Base-by-base conservation (phyloP, 2,113 vertebrate genomes). In the Ctenodactylus gundi region DNA sequence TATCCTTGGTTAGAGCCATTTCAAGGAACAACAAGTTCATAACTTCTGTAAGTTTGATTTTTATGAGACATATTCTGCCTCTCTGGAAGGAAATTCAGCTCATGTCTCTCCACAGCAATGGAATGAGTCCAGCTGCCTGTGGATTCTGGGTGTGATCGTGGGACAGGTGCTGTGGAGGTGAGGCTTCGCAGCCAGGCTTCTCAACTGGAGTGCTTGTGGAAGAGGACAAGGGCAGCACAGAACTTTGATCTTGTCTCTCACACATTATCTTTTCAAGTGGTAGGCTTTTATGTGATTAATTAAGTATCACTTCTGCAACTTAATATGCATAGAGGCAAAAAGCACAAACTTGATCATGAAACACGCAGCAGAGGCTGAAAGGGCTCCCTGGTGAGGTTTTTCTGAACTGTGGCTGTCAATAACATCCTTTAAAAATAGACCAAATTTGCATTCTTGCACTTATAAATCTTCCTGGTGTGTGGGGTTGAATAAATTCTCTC, bases 341-440 rank as follows among this genome's bases (percentile, higher is more conserved):
- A 62, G 53, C 49, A 62, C 64, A 77, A 80, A 83, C 41, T 86
- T 93, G 36, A 72, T 96, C 87, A 76, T 85, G 87, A 95, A 96
- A 93, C 87, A 82, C 4, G 60, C 57, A 88, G 55, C 44, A 36
- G 18, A 83, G 76, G 76, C 55, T 75, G 41, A 85, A 93, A 96
- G 58, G 70, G 13, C 77, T 96, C 81, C 92, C 93, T 91, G 94
- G 86, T 80, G 96, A 94, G 89, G 64, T 85, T 88, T 93, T 64
- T 88, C 82, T 92, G 95, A 97, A 95, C 75, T 89, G 91, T 75
- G 88, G 62, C 90, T 97, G 91, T 96, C 87, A 95, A 95, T 95
- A 97, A 72, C 55, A 84, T 89, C 65, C 86, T 96, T 97, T 91
- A 91, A 93, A 95, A 97, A 96, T 80, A 96, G 89, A 95, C 78